These are phyloP conservation scores for Hydrophis major DNA, from an alignment of 2,797 vertebrate species.

Conservation along the genomic window DNA sequence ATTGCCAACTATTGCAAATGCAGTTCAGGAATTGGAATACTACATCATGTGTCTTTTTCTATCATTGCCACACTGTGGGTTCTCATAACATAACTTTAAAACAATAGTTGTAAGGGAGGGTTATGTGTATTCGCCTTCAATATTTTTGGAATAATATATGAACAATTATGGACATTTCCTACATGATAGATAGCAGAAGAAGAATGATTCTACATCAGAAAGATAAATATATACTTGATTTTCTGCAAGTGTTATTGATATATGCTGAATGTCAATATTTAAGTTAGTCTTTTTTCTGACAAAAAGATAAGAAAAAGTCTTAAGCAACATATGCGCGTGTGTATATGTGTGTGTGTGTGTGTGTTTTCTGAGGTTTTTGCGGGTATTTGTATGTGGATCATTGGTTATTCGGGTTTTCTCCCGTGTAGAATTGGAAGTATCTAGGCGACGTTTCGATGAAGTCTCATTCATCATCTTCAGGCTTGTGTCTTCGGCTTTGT, in stretches of 20 bases:
- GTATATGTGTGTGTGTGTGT: too few relatives aligned
- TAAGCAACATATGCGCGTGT: neutral
- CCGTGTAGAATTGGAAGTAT: too few relatives aligned
- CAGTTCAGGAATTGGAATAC: neutral
- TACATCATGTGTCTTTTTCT: neutral
- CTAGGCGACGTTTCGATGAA: too few relatives aligned
- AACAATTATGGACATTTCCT: neutral
- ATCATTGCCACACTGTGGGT: neutral
- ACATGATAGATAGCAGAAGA: neutral
- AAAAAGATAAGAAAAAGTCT: neutral
- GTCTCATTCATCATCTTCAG: too few relatives aligned
- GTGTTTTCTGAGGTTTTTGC: too few relatives aligned
- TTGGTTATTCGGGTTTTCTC: too few relatives aligned
- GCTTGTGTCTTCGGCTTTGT: too few relatives aligned
- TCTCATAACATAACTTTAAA: neutral
- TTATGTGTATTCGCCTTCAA: neutral
- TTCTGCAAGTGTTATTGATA: neutral
- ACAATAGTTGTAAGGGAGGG: neutral
- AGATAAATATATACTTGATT: neutral
- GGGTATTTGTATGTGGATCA: too few relatives aligned
- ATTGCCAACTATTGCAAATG: neutral
- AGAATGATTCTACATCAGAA: neutral
- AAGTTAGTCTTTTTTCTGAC: neutral
- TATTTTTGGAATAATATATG: neutral
- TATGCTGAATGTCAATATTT: neutral